These are phyloP conservation scores for Corapipo altera DNA, from an alignment of 2,113 vertebrate genomes.

Conservation along the genomic window DNA sequence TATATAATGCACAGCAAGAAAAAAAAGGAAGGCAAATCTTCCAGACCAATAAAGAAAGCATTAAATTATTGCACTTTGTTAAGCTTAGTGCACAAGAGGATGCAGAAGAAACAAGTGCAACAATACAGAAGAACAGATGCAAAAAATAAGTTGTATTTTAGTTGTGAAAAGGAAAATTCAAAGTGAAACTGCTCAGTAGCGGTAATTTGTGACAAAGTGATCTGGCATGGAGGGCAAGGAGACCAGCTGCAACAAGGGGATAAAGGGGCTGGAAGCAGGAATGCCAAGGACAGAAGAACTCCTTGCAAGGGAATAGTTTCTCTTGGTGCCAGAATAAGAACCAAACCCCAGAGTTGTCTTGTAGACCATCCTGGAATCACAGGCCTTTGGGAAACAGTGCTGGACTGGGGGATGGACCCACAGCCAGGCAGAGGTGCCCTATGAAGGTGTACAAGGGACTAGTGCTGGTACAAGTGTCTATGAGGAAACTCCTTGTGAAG, in stretches of 20 bases:
- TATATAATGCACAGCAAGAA: not conserved
- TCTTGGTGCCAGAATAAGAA: not conserved
- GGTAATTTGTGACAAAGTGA: not conserved
- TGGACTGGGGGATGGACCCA: no score
- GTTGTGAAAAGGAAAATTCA: not conserved
- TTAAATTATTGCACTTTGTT: not conserved
- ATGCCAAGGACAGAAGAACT: not conserved
- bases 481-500: not conserved
- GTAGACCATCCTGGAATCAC: not conserved
- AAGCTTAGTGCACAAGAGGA: not conserved
- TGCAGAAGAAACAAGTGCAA: not conserved
- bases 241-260: not conserved
- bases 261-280: not conserved
- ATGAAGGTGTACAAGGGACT: accelerated
- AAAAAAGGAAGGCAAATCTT: not conserved
- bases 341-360: not conserved
- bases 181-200: not conserved
- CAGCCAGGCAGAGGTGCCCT: accelerated
- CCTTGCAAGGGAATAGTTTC: not conserved
- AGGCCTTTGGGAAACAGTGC: not conserved
- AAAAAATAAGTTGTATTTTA: not conserved
- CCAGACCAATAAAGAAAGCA: not conserved
- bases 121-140: no score
- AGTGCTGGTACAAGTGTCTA: not conserved
- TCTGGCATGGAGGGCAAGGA: not conserved